Conservation (phyloP, 2,888 invertebrate genomes). For the Diloba caeruleocephala region DNA sequence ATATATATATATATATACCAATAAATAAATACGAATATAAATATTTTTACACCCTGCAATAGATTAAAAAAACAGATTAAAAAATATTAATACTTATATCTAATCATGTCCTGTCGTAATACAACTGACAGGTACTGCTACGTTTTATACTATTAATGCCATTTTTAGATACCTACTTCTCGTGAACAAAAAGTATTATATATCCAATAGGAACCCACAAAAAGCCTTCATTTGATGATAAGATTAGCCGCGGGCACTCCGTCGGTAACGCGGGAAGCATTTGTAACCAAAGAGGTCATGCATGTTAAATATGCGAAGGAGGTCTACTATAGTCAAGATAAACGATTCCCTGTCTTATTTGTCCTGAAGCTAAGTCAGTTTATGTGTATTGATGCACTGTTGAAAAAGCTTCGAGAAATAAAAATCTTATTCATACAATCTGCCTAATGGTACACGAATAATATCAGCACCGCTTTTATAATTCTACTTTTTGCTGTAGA, state of each 20-base stretch:
- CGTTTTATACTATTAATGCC: no score
- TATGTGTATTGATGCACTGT: slow-evolving; percentile 16
- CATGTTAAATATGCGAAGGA: slow-evolving; percentile 47
- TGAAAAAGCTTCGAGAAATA: neutral
- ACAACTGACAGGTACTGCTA: no score
- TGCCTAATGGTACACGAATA: slow-evolving; percentile 11
- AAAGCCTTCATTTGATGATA: slow-evolving; percentile 42
- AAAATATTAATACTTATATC: no score
- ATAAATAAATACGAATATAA: no score
- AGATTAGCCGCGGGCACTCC: slow-evolving; percentile 47
- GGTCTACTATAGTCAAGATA: slow-evolving; percentile 35
- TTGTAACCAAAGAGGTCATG: slow-evolving; percentile 44
- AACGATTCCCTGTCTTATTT: slow-evolving; percentile 30
- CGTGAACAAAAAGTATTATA: slow-evolving; percentile 25
- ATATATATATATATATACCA: no score
- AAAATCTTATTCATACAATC: no score
- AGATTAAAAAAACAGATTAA: no score
- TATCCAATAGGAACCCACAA: slow-evolving; percentile 21
- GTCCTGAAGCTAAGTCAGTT: slow-evolving; percentile 16
- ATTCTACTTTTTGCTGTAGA: slow-evolving; percentile 4
- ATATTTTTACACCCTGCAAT: no score
- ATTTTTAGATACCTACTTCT: no score
- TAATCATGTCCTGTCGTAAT: no score
- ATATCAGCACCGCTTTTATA: slow-evolving; percentile 6
- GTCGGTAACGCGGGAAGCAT: slow-evolving; percentile 45